Base-by-base conservation (phyloP, 2,888 invertebrate genomes). In the Neocrepidodera transversa region DNA sequence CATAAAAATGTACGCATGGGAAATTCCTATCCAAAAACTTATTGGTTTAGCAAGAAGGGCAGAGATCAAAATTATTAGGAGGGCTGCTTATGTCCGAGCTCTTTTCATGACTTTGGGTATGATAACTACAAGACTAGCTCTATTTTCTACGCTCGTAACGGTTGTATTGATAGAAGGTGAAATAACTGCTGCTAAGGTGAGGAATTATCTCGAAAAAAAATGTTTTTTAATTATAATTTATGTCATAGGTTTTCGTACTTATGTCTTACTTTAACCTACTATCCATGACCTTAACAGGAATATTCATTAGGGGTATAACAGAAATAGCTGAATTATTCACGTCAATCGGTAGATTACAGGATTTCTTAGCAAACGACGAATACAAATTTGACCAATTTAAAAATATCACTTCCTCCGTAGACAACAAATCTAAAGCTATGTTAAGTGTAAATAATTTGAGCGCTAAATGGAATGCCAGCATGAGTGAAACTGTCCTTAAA, bases 1-100 rank as follows among this genome's bases (percentile, higher is more conserved):
- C 62, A 87, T 89, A 64, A 89, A 90, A 78, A 87, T 87, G 87
- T 90, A 87, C 72, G 85, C 86, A 1, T 91, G 90, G 85, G 91
- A 91, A 71, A 85, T 83, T 60, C 87, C 89, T 0, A 90, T 90
- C 71, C 84, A 85, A 11, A 81, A 84, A 26, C 71, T 89, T 30
- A 82, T 90, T 2, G 82, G 81, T 36, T 74, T 82, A 2, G 84
- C 88, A 0, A 77, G 90, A 68, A 74, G 72, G 74, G 81, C 83
- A 62, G 79, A 87, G 68, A 62, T 85, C 45, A 80, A 79, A 59
- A 82, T 87, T 64, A 84, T 90, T 0, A 82, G 78, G 17, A 85
- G 84, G 36, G 85, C 86, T 1, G 86, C 87, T 0, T 84, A 86
- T 61, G 81, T 89, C 7, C 82, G 89, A 57, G 87, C 86, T 0